Evolutionary conservation across 2,888 invertebrate genomes (phyloP), one percentile per base, ranked within the genome.

Genomic region (Eulithis prunata): DNA sequence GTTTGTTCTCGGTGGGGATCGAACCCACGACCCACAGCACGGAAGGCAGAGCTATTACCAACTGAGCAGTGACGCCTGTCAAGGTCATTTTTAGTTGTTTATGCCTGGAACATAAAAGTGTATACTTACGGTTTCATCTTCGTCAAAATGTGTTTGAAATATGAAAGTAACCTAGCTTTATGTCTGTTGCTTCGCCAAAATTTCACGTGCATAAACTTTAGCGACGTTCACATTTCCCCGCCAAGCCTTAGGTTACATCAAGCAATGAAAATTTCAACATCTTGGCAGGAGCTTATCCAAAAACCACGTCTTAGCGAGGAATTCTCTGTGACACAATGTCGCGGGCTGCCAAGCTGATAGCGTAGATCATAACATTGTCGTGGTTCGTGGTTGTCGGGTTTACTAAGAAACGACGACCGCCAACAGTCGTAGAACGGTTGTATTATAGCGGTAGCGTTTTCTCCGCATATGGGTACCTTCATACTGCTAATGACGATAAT

Each of bases 341-440:
- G 58, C 69, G 57, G 66, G 72, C 76, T 76, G 79, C 75, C 76
- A 77, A 76, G 71, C 58, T 75, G 80, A 81, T 81, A 81, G 75
- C 76, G 73, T 65, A 70, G 71, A 72, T 81, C 80, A 80, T 77
- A 82, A 76, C 78, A 80, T 21, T 51, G 12, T 60, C 51, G 32
- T 36, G 28, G 14, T 2, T 60, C 51, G 32, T 36, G 28, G 14
- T 2, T 7, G 43, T 21, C 45, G 14, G 8, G 36, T 12, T 41
- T 43, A 0, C 43, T 59, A 51, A n/a, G 0, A 28, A 12, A 55
- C 43, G 0, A n/a, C 21, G 1, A 43, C 43, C 55, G 55, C 7
- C 12, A 21, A 11, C 6, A 38, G 38, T 38, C 21, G 8, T 21
- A n/a, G 10, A 5, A 46, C 46, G 46, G 46, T 6, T 13, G 46